Percentiles rank a stretch among this genome's conserved stretches.
These are phyloP conservation scores for Stigmatopora nigra DNA, from an alignment of 2,113 vertebrate genomes.

Conservation along the genomic window DNA sequence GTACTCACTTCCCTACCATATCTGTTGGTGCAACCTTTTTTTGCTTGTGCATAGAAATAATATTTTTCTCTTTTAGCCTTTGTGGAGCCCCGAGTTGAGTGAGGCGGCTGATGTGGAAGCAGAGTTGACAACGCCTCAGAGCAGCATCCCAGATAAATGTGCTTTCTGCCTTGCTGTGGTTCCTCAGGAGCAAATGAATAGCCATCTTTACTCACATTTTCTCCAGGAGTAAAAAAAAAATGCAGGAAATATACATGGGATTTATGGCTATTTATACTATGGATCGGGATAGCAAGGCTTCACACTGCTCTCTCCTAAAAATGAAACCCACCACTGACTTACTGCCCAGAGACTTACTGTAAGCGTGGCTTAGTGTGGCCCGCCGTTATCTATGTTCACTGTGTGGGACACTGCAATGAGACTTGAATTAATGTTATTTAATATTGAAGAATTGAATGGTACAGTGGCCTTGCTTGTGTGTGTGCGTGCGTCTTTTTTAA, in stretches of 20 bases:
- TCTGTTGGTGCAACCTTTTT: slow-evolving; percentile 22
- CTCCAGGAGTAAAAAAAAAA: too few relatives aligned
- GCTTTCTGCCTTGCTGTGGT: slow-evolving; percentile 91
- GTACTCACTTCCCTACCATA: slow-evolving; percentile 6
- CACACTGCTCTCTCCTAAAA: slow-evolving; percentile 50
- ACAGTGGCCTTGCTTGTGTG: slow-evolving; percentile 40
- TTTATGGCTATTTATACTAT: too few relatives aligned
- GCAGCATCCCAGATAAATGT: slow-evolving; percentile 75
- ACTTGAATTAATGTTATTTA: slow-evolving; percentile 71
- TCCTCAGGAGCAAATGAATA: slow-evolving; percentile 82
- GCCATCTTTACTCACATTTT: slow-evolving; percentile 94
- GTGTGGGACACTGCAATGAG: slow-evolving; percentile 58
- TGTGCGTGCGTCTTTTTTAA: slow-evolving; percentile 32
- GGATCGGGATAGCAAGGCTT: too few relatives aligned
- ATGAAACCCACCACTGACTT: slow-evolving; percentile 57
- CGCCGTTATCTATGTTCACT: slow-evolving; percentile 45
- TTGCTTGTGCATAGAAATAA: neutral
- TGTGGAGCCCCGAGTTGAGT: slow-evolving; percentile 81
- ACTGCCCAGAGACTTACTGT: slow-evolving; percentile 40
- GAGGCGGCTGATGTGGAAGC: slow-evolving; percentile 65
- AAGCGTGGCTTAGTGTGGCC: slow-evolving; percentile 29
- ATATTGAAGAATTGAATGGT: slow-evolving; percentile 63
- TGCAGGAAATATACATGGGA: too few relatives aligned
- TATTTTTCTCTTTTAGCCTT: slow-evolving; percentile 68
- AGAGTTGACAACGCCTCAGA: slow-evolving; percentile 65